These are phyloP conservation scores for Patagioenas fasciata DNA, from an alignment of 2,113 vertebrate genomes.

Conservation along the genomic window DNA sequence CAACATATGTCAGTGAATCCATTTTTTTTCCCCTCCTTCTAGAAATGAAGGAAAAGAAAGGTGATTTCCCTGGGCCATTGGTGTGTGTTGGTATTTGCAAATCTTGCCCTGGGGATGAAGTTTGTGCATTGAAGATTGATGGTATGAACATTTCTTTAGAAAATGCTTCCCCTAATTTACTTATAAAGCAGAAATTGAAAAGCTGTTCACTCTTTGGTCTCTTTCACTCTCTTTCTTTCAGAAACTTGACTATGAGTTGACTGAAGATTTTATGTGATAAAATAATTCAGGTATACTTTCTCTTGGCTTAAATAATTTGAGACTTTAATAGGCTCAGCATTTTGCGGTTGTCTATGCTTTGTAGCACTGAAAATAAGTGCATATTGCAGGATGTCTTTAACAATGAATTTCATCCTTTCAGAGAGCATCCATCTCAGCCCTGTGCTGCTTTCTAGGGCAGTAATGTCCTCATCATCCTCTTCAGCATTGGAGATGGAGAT, in stretches of 20 bases:
- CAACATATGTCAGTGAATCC: not conserved
- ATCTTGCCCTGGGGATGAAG: not conserved
- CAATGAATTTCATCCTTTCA: not conserved
- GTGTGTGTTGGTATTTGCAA: not conserved
- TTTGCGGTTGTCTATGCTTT: not conserved
- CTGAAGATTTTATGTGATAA: not conserved
- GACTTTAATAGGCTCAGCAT: not conserved
- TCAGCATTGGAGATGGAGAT: not conserved
- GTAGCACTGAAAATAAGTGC: not conserved
- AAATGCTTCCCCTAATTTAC: not conserved
- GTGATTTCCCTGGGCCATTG: not conserved
- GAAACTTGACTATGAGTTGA: not conserved
- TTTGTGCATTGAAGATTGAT: not conserved
- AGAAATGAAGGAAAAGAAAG: not conserved
- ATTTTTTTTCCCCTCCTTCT: not conserved
- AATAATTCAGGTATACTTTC: not conserved
- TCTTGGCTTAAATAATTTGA: not conserved
- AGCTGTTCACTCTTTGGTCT: not conserved
- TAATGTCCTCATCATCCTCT: not conserved
- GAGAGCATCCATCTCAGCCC: not conserved
- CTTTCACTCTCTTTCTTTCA: not conserved
- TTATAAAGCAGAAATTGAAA: not conserved
- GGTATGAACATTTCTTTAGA: not conserved
- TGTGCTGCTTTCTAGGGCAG: not conserved
- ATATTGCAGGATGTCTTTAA: not conserved